Conservation (phyloP, 92 coral and sea anemone genomes). For the Porites cylindrica region DNA sequence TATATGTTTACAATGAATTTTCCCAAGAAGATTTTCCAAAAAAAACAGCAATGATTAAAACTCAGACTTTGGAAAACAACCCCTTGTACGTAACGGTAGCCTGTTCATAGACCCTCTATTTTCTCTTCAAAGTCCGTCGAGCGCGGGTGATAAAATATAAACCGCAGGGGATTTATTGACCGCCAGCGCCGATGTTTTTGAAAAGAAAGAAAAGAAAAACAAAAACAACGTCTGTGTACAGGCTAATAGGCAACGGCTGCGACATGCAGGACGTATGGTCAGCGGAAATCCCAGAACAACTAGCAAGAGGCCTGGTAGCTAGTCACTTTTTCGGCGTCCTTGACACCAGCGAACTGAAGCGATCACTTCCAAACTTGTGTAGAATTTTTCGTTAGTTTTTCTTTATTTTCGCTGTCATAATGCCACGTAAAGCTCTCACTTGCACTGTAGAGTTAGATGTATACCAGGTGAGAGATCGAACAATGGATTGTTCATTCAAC, state of each 20-base stretch:
- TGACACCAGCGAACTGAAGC: conserved; percentile 4
- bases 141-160: too few species aligned
- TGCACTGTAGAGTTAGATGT: conserved; percentile 92
- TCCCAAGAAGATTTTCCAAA: too few species aligned
- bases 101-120: too few species aligned
- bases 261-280: neutral
- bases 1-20: too few species aligned
- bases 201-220: too few species aligned
- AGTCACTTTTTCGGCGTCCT: conserved; percentile 13
- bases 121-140: too few species aligned
- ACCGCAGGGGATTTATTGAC: too few species aligned
- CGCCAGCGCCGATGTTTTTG: too few species aligned
- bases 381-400: conserved; percentile 20
- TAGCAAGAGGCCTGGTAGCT: conserved; percentile 30
- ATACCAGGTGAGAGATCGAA: conserved; percentile 78
- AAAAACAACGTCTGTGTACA: too few species aligned
- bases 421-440: conserved; percentile 92
- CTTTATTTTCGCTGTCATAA: conserved; percentile 21
- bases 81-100: neutral
- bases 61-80: too few species aligned
- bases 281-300: conserved; percentile 10
- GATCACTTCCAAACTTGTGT: neutral
- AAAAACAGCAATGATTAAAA: too few species aligned
- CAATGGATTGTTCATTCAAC: neutral
- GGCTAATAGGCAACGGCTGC: neutral